Evolutionary conservation across 2,797 vertebrate genomes (phyloP), one percentile per base, ranked within the genome.

Genomic region (Cossypha dichroa): DNA sequence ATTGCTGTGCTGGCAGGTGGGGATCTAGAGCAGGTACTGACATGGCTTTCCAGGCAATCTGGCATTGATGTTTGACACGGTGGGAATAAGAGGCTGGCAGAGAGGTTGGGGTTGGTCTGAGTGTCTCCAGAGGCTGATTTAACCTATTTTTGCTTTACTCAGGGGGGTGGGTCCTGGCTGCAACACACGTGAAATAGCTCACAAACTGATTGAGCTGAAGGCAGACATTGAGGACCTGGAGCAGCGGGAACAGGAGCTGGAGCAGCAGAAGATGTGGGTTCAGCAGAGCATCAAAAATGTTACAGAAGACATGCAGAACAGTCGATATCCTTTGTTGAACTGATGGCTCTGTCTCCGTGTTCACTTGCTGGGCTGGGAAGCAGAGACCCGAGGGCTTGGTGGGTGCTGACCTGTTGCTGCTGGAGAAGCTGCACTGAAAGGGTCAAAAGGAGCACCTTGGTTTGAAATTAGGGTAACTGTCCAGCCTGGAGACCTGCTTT

Each of bases 211-310:
- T 1, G 99, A 99, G 93, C 98, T 99, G 97, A 99, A 99, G 98
- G 98, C 99, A 9, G 99, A 99, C 97, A 98, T 99, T 13, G 99
- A 99, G 83, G 99, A 99, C 68, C 98, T 99, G 96, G 99, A 99
- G 85, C 96, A 98, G 63, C 98, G 99, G 88, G 99, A 99, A 46
- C 98, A 98, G 54, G 99, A 99, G 96, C 98, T 99, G 98, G 99
- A 99, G 97, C 99, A 99, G 98, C 99, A 99, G 98, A 99, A 98
- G 95, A 98, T 99, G 96, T 99, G 99, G 99, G 99, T 99, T 88
- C 99, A 99, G 90, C 99, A 99, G 96, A 99, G 99, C 98, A 99
- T 99, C 98, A 99, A 98, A 96, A 99, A 99, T 0, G 99, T 99
- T 85, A 99, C 99, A 0, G 99, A 99, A 22, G 99, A 99, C 29